A percentile compares a stretch with the other conserved stretches of the same genome.
Evolutionary conservation across 2,797 vertebrate species (phyloP).

Genomic region (Rhinatrema bivittatum): DNA sequence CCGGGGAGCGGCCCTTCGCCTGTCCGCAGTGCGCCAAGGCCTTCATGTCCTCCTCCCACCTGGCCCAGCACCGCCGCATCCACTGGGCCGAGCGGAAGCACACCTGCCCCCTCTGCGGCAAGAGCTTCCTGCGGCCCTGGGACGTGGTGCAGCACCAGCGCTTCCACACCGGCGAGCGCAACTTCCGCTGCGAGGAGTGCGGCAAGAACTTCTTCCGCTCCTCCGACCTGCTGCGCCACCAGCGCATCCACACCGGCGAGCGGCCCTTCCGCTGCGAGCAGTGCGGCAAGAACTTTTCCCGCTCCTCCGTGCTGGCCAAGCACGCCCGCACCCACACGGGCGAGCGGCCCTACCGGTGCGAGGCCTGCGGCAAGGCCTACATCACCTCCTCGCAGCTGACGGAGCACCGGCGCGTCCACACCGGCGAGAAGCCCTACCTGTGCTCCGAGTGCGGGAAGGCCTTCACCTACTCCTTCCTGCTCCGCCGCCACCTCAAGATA

Average conservation of each 20-base stretch:
- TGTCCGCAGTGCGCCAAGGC: slow-evolving; percentile 18
- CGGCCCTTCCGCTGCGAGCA: slow-evolving; percentile 14
- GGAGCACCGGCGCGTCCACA: slow-evolving; percentile 34
- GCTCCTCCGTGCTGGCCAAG: slow-evolving; percentile 34
- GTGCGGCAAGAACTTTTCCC: slow-evolving; percentile 39
- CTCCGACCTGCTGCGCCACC: slow-evolving; percentile 35
- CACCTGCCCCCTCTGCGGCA: background rate
- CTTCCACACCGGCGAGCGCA: background rate
- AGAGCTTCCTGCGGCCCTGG: background rate
- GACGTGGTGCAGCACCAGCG: background rate
- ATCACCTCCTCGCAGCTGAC: slow-evolving; percentile 16
- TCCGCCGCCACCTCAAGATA: slow-evolving; percentile 38
- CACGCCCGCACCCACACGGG: background rate
- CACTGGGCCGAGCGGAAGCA: background rate
- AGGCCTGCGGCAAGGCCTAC: slow-evolving; percentile 14
- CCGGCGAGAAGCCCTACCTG: slow-evolving; percentile 18
- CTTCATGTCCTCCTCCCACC: slow-evolving; percentile 17
- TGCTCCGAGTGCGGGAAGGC: slow-evolving; percentile 37
- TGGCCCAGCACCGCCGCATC: slow-evolving; percentile 5
- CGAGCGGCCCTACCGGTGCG: slow-evolving; percentile 17
- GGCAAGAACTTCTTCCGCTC: background rate
- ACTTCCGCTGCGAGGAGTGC: background rate
- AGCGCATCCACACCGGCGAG: slow-evolving; percentile 28
- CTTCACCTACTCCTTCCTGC: slow-evolving; percentile 30
- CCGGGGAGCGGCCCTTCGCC: slow-evolving; percentile 2